These are phyloP conservation scores for Scomber japonicus DNA, from an alignment of 2,113 vertebrate genomes.

Conservation along the genomic window DNA sequence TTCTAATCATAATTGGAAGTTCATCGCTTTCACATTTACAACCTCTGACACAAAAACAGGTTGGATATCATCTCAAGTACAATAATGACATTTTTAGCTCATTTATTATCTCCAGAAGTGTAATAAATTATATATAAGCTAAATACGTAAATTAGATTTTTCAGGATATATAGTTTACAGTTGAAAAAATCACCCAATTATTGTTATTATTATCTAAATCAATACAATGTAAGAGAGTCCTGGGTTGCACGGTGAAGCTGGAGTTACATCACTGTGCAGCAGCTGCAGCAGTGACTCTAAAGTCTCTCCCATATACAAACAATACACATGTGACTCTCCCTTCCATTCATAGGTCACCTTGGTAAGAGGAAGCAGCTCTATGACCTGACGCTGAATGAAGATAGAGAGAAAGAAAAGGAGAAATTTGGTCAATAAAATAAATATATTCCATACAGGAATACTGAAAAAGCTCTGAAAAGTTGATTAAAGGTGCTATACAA, in stretches of 20 bases:
- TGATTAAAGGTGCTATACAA: too few relatives aligned
- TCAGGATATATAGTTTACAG: neutral
- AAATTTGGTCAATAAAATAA: too few relatives aligned
- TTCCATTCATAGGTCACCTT: conserved; percentile 4
- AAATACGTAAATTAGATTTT: neutral
- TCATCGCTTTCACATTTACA: neutral
- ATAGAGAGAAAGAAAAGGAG: neutral
- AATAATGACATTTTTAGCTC: neutral
- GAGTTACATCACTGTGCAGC: conserved; percentile 1
- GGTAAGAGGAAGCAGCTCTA: neutral
- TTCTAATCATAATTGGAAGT: neutral
- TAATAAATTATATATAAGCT: neutral
- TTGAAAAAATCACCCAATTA: too few relatives aligned
- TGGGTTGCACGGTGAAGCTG: neutral
- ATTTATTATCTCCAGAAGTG: neutral
- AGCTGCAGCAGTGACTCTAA: neutral
- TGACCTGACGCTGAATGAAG: neutral
- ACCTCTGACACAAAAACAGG: neutral
- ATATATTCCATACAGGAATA: neutral
- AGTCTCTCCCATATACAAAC: conserved; percentile 1
- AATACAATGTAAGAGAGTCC: neutral
- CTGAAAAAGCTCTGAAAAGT: too few relatives aligned
- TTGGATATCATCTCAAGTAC: neutral
- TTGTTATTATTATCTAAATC: neutral
- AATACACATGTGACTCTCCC: neutral